phyloP scores from a whole-genome alignment of 2,888 invertebrate species.

The Mesorhabditis spiculigera region DNA sequence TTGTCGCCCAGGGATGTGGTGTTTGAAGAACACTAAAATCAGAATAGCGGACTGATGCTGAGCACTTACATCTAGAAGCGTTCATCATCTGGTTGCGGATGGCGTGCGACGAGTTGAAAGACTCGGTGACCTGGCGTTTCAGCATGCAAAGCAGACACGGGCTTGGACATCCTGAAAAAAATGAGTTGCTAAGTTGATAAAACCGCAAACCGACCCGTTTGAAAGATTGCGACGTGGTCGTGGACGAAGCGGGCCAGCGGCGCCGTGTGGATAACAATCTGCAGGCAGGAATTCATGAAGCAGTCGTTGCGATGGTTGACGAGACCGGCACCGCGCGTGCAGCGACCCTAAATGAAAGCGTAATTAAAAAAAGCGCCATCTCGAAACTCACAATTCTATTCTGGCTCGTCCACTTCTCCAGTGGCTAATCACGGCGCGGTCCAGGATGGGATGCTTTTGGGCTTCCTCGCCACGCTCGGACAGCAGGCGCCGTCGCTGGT shows the following conservation, averaged over 20 bases:
- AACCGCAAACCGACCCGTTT: too few relatives aligned
- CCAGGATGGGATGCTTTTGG: constrained; percentile 32
- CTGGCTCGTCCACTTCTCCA: constrained; percentile 31
- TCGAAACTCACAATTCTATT: constrained; percentile 11
- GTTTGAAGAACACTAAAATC: constrained; percentile 24
- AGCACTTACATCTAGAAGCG: not conserved
- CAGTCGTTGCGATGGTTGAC: constrained; percentile 44
- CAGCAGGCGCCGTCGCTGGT: constrained; percentile 30
- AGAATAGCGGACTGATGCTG: not conserved
- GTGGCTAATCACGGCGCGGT: constrained; percentile 19
- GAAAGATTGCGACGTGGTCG: constrained; percentile 17
- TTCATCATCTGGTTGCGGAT: not conserved
- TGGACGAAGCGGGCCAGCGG: constrained; percentile 37
- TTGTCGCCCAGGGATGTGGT: constrained; percentile 31
- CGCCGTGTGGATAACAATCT: constrained; percentile 42
- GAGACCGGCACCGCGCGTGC: constrained; percentile 28
- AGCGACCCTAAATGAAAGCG: constrained; percentile 10
- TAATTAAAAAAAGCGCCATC: not conserved
- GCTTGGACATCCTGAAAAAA: not conserved
- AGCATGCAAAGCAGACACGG: not conserved
- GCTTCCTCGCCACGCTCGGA: constrained; percentile 41
- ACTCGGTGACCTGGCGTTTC: not conserved
- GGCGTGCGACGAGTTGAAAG: not conserved
- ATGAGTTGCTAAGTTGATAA: too few relatives aligned
- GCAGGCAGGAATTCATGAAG: constrained; percentile 47